A percentile compares a stretch with the other conserved stretches of the same genome.
Conservation (phyloP, 2,113 vertebrate genomes). For the Passer montanus region DNA sequence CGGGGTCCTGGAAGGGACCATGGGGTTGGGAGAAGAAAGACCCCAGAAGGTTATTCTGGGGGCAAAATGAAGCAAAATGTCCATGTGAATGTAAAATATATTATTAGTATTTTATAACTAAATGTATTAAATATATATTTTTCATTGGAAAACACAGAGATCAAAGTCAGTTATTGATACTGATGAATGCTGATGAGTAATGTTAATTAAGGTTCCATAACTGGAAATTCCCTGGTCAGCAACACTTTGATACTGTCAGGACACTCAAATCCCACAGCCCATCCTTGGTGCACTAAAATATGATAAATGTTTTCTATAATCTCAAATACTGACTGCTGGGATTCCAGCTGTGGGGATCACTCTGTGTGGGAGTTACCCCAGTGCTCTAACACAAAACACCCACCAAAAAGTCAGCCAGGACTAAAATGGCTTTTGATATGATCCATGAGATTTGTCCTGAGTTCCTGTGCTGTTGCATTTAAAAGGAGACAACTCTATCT, state of each 20-base stretch:
- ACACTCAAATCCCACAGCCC: background rate
- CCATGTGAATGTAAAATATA: background rate
- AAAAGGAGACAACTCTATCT: background rate
- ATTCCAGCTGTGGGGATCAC: background rate
- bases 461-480: background rate
- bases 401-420: background rate
- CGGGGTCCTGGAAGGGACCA: background rate
- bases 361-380: background rate
- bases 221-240: background rate
- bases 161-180: background rate
- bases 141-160: background rate
- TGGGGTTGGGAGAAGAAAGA: accelerated
- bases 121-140: background rate
- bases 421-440: background rate
- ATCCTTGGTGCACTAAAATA: background rate
- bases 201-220: background rate
- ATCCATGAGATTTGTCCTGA: background rate
- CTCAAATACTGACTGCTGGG: background rate
- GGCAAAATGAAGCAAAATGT: background rate
- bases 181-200: background rate
- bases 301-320: background rate
- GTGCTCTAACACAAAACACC: background rate
- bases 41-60: background rate
- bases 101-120: background rate
- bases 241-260: background rate